phyloP scores from a whole-genome alignment of 2,113 vertebrate species.

The Amia ocellicauda region DNA sequence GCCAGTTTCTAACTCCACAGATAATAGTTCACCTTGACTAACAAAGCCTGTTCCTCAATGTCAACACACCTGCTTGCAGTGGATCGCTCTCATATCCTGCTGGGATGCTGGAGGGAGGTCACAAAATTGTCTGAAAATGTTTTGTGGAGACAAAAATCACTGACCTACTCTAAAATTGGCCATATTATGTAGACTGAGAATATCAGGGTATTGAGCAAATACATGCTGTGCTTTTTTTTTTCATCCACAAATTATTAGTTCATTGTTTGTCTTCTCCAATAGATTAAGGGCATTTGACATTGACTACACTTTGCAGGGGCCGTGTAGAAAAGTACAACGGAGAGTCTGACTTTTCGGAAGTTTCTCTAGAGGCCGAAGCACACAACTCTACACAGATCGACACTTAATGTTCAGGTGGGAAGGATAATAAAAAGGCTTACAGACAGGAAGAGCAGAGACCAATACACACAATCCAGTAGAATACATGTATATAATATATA shows the following conservation, averaged over 20 bases:
- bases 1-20: conserved; percentile 46
- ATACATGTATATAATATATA: too few species aligned
- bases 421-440: too few species aligned
- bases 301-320: too few species aligned
- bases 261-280: conserved; percentile 56
- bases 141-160: conserved; percentile 42
- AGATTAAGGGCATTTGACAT: conserved; percentile 65
- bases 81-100: conserved; percentile 52
- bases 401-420: too few species aligned
- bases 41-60: conserved; percentile 44
- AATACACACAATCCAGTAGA: too few species aligned
- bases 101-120: conserved; percentile 63
- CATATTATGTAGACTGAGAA: conserved; percentile 65
- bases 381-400: too few species aligned
- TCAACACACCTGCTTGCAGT: conserved; percentile 39
- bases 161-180: conserved; percentile 72
- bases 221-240: conserved; percentile 67
- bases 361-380: too few species aligned
- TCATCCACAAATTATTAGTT: conserved; percentile 58
- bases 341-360: too few species aligned
- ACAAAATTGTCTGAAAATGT: conserved; percentile 60
- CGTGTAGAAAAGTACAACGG: too few species aligned
- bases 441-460: too few species aligned
- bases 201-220: conserved; percentile 74
- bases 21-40: conserved; percentile 63